Evolutionary conservation across 2,888 invertebrate genomes (phyloP), one percentile per base, ranked within the genome.

Genomic region (Agriopis leucophaearia): DNA sequence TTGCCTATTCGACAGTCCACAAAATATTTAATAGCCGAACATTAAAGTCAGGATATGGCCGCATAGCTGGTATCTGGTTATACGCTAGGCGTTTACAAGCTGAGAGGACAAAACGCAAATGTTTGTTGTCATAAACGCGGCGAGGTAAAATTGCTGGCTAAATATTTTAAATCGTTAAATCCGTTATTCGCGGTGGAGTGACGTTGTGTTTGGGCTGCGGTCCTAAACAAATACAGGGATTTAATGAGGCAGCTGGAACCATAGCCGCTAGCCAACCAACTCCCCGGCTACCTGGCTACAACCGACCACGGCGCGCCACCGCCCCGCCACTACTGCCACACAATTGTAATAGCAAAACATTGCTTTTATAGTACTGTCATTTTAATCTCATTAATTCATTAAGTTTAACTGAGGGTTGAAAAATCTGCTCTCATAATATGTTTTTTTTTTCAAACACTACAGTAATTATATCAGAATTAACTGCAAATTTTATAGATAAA

Each of bases 91-190:
- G 64, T 61, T 64, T 69, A 69, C 64, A 64, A 47, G 76, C 71
- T 74, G 78, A 80, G 74, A 76, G 72, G 78, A 80, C 84, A 83
- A 85, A 88, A 88, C 82, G 81, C 78, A 79, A 79, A 81, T 89
- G 85, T 89, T 90, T 90, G 88, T 87, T 87, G 86, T 85, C 87
- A 83, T 88, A 87, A 88, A 86, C 81, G 85, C 83, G 82, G 84
- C 79, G 84, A 86, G 85, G 84, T 86, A 84, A 88, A 88, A 86
- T 87, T 83, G 85, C 82, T 82, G 79, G 83, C 82, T 89, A 88
- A 91, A 91, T 92, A 91, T 91, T 89, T 91, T 90, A 90, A 91
- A 91, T 85, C 87, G 84, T 84, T 86, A 90, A 91, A 89, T 91
- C 88, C 86, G 89, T 88, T 91, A 88, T 88, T 88, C 86, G 83